phyloP scores from a whole-genome alignment of 1,140 invertebrate species.

The Brachionus koreanus region DNA sequence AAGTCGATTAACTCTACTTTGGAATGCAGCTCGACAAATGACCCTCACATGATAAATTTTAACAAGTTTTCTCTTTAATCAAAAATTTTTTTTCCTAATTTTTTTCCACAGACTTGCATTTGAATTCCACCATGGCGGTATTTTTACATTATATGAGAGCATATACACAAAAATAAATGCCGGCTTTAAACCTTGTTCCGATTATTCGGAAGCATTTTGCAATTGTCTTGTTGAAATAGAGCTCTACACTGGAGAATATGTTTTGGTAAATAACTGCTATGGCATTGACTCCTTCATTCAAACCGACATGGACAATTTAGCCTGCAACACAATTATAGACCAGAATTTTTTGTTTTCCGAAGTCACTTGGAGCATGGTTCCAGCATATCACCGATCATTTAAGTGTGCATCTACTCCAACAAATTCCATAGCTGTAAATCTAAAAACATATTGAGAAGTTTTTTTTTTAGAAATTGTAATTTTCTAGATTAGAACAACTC shows the following conservation, averaged over 20 bases:
- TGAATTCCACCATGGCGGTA: background rate
- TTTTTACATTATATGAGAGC: background rate
- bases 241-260: background rate
- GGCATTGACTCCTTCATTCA: background rate
- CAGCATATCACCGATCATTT: background rate
- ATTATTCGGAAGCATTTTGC: background rate
- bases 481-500: background rate
- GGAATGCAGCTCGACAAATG: constrained; percentile 27
- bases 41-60: constrained; percentile 23
- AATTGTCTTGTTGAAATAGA: constrained; percentile 11
- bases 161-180: background rate
- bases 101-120: background rate
- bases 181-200: background rate
- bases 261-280: background rate
- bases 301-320: background rate
- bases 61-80: background rate
- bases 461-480: background rate
- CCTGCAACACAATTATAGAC: background rate
- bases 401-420: background rate
- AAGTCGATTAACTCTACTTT: constrained; percentile 7
- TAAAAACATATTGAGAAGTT: background rate
- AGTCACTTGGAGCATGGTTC: background rate
- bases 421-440: background rate
- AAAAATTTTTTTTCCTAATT: background rate
- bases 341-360: background rate